A percentile compares a stretch with the other conserved stretches of the same genome.
Evolutionary conservation across 2,888 invertebrate genomes (phyloP).

Genomic region (Eupeodes luniger): DNA sequence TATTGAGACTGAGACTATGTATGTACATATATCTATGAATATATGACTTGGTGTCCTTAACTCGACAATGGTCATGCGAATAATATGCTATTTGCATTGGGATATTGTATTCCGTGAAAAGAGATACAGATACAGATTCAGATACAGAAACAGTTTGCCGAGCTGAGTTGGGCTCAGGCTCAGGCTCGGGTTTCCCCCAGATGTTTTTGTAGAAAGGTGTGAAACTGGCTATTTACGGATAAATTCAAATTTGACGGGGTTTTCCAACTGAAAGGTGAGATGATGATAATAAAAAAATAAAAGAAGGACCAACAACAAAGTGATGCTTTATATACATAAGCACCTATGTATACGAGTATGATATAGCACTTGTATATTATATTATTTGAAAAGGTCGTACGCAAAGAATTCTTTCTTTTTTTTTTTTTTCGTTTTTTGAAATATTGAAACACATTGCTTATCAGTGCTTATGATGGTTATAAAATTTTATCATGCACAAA

Average conservation of each 20-base stretch:
- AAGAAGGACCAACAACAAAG: constrained; percentile 61
- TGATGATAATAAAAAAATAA: constrained; percentile 67
- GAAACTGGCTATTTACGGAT: constrained; percentile 76
- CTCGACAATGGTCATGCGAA: constrained; percentile 71
- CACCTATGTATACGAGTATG: background rate
- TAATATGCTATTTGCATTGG: constrained; percentile 73
- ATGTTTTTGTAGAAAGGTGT: constrained; percentile 77
- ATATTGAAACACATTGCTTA: constrained; percentile 64
- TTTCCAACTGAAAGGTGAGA: constrained; percentile 73
- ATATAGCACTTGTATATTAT: constrained; percentile 57
- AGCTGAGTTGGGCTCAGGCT: background rate
- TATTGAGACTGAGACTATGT: no score
- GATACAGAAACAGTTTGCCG: constrained; percentile 66
- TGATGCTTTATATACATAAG: constrained; percentile 41
- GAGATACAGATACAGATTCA: background rate
- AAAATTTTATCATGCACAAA: constrained; percentile 63
- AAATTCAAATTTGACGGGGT: constrained; percentile 76
- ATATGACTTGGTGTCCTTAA: constrained; percentile 56
- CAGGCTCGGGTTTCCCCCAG: constrained; percentile 70
- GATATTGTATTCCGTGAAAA: constrained; percentile 73
- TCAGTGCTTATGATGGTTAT: constrained; percentile 60
- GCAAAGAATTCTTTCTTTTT: constrained; percentile 16
- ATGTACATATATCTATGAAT: no score
- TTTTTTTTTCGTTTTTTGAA: constrained; percentile 42
- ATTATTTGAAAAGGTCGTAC: constrained; percentile 71